Conservation (phyloP, 2,888 invertebrate species). For the Ormyrus nitidulus region DNA sequence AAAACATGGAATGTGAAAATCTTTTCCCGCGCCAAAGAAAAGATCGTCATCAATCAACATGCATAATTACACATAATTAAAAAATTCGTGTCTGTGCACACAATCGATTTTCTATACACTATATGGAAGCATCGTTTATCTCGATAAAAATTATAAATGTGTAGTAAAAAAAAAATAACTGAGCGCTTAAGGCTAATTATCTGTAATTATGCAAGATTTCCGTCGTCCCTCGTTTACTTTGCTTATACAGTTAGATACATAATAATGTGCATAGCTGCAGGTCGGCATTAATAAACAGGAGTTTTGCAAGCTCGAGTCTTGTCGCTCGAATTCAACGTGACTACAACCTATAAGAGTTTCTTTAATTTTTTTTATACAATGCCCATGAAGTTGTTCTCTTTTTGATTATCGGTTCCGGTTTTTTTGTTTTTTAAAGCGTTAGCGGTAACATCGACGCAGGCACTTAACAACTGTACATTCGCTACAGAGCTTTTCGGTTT, state of each 20-base stretch:
- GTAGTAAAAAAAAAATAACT: no score
- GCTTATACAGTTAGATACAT: constrained; percentile 16
- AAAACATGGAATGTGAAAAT: constrained; percentile 45
- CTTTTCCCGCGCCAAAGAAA: constrained; percentile 22
- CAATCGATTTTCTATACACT: no score
- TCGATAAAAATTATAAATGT: no score
- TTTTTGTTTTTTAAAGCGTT: neutral
- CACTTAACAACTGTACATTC: neutral
- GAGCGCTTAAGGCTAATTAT: constrained; percentile 3
- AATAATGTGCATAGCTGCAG: neutral
- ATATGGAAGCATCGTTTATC: no score
- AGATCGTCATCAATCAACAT: constrained; percentile 20
- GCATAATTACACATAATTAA: constrained; percentile 3
- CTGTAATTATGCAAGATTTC: constrained; percentile 22
- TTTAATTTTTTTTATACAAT: neutral
- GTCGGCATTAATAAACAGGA: constrained; percentile 18
- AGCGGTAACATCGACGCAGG: neutral
- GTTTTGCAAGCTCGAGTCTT: constrained; percentile 36
- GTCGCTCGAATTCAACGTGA: constrained; percentile 12
- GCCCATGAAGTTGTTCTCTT: neutral
- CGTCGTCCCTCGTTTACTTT: neutral
- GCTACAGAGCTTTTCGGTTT: neutral
- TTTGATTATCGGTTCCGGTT: constrained; percentile 10
- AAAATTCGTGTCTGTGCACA: neutral
- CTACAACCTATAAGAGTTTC: constrained; percentile 35